phyloP scores from a whole-genome alignment of 2,888 invertebrate genomes.

The Lasioglossum lativentre region DNA sequence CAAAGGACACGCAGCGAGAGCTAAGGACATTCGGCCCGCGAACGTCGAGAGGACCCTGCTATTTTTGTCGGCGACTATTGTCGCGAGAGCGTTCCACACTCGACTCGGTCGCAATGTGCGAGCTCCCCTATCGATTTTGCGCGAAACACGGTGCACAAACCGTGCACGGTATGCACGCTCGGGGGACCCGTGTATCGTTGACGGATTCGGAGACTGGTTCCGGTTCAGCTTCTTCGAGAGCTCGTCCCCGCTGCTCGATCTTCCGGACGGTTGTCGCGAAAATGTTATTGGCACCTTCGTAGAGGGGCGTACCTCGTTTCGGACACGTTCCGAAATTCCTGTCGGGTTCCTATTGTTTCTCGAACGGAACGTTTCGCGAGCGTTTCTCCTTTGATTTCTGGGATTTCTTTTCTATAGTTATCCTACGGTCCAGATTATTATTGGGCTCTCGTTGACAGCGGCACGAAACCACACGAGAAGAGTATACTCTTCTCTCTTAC shows the following conservation, averaged over 20 bases:
- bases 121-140: constrained; percentile 77
- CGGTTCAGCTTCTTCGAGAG: constrained; percentile 22
- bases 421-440: constrained; percentile 27
- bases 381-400: too few relatives aligned
- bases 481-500: constrained; percentile 36
- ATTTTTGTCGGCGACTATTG: constrained; percentile 60
- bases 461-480: constrained; percentile 55
- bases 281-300: constrained; percentile 58
- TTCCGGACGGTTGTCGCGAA: constrained; percentile 46
- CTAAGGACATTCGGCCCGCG: constrained; percentile 31
- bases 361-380: neutral
- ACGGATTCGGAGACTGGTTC: neutral
- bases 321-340: neutral
- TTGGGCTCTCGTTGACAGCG: constrained; percentile 52
- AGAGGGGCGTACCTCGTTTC: constrained; percentile 63
- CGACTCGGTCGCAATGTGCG: constrained; percentile 59
- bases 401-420: constrained; percentile 1
- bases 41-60: constrained; percentile 47
- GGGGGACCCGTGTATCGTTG: neutral
- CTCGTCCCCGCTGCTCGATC: constrained; percentile 22
- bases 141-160: constrained; percentile 58
- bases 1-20: constrained; percentile 15
- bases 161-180: constrained; percentile 19
- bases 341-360: neutral
- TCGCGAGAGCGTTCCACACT: constrained; percentile 52